Conservation (phyloP, 2,797 vertebrate species). For the Coracias cyanogaster region DNA sequence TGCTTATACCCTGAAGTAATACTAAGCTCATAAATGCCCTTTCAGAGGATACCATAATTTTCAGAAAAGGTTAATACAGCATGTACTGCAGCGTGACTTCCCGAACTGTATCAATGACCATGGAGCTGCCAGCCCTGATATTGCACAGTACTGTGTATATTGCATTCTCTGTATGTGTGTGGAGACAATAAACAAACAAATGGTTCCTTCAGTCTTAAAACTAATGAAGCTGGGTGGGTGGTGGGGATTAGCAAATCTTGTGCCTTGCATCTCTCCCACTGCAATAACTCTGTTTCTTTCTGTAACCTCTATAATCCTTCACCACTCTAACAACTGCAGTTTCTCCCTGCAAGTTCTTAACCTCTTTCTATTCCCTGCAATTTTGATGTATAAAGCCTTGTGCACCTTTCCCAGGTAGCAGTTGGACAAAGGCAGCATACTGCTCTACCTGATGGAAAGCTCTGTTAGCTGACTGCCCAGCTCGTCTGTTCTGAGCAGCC, state of each 20-base stretch:
- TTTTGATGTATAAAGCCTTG: not conserved
- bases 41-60: slow-evolving; percentile 58
- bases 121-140: not conserved
- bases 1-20: slow-evolving; percentile 63
- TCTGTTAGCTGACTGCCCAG: not conserved
- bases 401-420: not conserved
- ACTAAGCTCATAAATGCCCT: slow-evolving; percentile 53
- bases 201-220: slow-evolving; percentile 13
- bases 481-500: not conserved
- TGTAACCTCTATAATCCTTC: not conserved
- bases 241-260: not conserved
- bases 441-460: not conserved
- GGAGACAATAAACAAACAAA: slow-evolving; percentile 52
- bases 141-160: not conserved
- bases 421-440: not conserved
- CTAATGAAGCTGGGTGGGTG: slow-evolving; percentile 4
- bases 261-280: not conserved
- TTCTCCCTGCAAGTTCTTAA: not conserved
- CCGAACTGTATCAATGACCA: slow-evolving; percentile 30
- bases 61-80: slow-evolving; percentile 42
- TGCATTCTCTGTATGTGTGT: not conserved
- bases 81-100: not conserved
- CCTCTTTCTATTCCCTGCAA: not conserved
- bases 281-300: not conserved
- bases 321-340: not conserved